Percentiles rank a stretch among this genome's conserved stretches.
These are phyloP conservation scores for Polymixis flavicincta DNA, from an alignment of 2,888 invertebrate species.

Conservation along the genomic window DNA sequence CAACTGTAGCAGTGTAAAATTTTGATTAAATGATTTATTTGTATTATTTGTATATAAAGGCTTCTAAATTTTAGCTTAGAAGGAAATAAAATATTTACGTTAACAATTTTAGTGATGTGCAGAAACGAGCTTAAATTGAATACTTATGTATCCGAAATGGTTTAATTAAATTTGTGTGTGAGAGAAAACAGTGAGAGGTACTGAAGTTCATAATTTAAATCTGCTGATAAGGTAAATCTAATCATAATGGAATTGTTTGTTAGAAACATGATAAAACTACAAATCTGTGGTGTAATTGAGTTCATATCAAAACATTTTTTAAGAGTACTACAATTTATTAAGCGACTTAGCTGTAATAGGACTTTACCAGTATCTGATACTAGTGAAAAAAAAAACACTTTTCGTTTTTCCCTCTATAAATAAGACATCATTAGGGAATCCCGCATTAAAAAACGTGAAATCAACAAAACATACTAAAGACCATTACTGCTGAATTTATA, in stretches of 20 bases:
- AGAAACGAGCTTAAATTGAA: neutral
- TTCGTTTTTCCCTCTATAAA: constrained; percentile 2
- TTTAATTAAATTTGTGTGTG: constrained; percentile 2
- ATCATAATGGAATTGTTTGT: constrained; percentile 18
- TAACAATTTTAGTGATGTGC: neutral
- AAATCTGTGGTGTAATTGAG: constrained; percentile 1
- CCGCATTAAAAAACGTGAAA: constrained; percentile 3
- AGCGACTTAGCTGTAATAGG: neutral
- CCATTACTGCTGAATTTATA: constrained; percentile 13
- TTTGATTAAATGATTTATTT: constrained; percentile 7
- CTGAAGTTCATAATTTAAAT: constrained; percentile 19
- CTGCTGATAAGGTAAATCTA: constrained; percentile 27
- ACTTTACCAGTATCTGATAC: neutral
- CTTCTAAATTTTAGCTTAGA: neutral
- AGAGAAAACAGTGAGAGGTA: constrained; percentile 19
- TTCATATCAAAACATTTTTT: neutral
- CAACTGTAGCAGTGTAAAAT: constrained; percentile 10
- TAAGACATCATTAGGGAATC: constrained; percentile 29
- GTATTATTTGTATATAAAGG: no score
- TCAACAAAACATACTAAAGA: constrained; percentile 16
- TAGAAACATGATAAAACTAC: constrained; percentile 9
- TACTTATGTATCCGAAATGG: neutral
- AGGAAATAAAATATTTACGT: neutral
- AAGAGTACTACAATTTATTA: neutral
- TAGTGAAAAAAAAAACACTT: neutral